phyloP scores from a whole-genome alignment of 2,113 vertebrate species.

The Crotalus horridus region DNA sequence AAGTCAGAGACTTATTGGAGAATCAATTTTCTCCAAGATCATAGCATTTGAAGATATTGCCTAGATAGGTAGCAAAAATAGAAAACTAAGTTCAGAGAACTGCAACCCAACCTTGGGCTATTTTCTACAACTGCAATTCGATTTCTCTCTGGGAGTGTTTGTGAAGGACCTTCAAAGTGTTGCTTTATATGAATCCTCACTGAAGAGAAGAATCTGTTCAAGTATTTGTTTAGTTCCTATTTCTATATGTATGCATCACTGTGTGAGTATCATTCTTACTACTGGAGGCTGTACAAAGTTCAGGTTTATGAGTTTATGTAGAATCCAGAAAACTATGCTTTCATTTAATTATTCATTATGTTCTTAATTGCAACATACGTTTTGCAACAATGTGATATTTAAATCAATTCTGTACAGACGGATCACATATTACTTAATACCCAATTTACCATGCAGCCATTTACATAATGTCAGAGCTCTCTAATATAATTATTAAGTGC shows the following conservation, averaged over 20 bases:
- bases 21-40: background rate
- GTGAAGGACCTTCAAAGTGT: background rate
- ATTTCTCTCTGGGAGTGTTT: background rate
- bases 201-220: background rate
- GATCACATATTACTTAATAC: background rate
- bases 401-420: background rate
- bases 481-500: background rate
- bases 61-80: background rate
- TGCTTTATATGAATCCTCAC: background rate
- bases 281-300: background rate
- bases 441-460: background rate
- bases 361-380: background rate
- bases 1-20: background rate
- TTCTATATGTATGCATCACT: background rate
- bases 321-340: background rate
- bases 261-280: background rate
- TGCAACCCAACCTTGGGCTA: background rate
- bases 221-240: background rate
- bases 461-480: background rate
- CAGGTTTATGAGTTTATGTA: background rate
- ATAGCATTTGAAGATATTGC: background rate
- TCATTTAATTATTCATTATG: background rate
- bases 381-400: background rate
- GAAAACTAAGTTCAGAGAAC: background rate
- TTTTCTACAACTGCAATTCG: background rate